Conservation (phyloP, 2,888 invertebrate species). For the Onchidella celtica region DNA sequence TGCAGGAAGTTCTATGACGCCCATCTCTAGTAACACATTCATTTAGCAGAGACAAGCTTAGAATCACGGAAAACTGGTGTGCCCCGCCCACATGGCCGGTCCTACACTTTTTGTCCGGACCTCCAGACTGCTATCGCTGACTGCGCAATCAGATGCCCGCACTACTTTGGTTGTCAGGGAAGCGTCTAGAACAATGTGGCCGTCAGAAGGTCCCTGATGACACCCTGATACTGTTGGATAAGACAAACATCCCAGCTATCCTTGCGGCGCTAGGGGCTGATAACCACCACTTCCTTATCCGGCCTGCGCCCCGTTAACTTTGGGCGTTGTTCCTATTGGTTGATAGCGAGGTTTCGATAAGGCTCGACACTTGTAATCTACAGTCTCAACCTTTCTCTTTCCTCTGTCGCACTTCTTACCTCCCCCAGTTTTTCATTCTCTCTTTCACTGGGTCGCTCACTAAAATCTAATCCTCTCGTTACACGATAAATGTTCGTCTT, state of each 20-base stretch:
- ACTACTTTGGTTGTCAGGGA: conserved; percentile 20
- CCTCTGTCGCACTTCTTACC: background rate
- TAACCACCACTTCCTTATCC: conserved; percentile 43
- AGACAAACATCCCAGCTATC: conserved; percentile 33
- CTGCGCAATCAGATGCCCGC: conserved; percentile 9
- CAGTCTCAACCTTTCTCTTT: conserved; percentile 6
- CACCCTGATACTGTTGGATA: conserved; percentile 37
- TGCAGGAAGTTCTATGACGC: too few relatives aligned
- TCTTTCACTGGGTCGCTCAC: too few relatives aligned
- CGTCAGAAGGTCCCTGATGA: conserved; percentile 48
- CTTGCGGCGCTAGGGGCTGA: conserved; percentile 19
- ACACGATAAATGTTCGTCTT: too few relatives aligned
- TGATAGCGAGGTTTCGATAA: conserved; percentile 34
- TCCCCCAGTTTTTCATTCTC: background rate
- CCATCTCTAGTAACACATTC: too few relatives aligned
- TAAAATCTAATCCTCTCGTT: too few relatives aligned
- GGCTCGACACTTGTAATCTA: conserved; percentile 19
- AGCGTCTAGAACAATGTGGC: conserved; percentile 41
- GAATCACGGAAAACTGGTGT: too few relatives aligned
- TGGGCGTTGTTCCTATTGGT: conserved; percentile 40
- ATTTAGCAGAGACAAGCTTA: too few relatives aligned
- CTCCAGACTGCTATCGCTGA: background rate
- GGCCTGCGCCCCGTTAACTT: conserved; percentile 29
- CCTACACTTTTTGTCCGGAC: too few relatives aligned
- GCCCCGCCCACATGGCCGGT: too few relatives aligned